A percentile compares a stretch with the other conserved stretches of the same genome.
Evolutionary conservation across 2,797 vertebrate species (phyloP).

Genomic region (Ptychadena robeensis): DNA sequence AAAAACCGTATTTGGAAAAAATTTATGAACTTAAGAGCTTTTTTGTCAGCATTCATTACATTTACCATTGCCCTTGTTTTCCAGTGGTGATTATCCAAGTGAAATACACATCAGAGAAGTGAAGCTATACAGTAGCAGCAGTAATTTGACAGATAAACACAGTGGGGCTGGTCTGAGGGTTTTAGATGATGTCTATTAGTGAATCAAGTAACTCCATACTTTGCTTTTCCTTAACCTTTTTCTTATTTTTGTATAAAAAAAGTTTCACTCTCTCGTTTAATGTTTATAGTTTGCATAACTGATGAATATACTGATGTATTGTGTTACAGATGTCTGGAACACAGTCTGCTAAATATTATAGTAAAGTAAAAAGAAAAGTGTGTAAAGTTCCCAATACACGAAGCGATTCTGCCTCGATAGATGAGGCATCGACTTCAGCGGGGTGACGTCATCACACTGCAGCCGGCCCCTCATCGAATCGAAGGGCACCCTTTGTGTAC

Average conservation of each 20-base stretch:
- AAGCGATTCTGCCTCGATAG: too few relatives aligned
- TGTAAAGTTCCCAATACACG: too few relatives aligned
- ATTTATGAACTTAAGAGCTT: conserved; percentile 27
- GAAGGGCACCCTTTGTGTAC: too few relatives aligned
- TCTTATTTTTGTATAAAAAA: background rate
- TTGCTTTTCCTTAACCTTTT: conserved; percentile 21
- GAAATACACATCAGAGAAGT: conserved; percentile 8
- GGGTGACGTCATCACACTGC: too few relatives aligned
- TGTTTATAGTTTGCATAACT: conserved; percentile 32
- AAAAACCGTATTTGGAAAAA: conserved; percentile 36
- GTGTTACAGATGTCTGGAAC: background rate
- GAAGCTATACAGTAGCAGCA: background rate
- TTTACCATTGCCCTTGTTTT: conserved; percentile 44
- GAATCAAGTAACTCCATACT: conserved; percentile 22
- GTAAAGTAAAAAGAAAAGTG: background rate
- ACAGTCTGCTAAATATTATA: background rate
- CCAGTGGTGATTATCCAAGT: conserved; percentile 20
- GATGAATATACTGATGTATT: conserved; percentile 4
- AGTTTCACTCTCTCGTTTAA: conserved; percentile 42
- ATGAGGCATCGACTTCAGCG: too few relatives aligned
- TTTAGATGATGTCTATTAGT: conserved; percentile 48
- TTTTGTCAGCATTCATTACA: conserved; percentile 37
- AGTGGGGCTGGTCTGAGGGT: conserved; percentile 42
- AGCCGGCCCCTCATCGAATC: too few relatives aligned
- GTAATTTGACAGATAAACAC: conserved; percentile 46